phyloP scores from a whole-genome alignment of 2,888 invertebrate genomes.

The Drosophila recens region DNA sequence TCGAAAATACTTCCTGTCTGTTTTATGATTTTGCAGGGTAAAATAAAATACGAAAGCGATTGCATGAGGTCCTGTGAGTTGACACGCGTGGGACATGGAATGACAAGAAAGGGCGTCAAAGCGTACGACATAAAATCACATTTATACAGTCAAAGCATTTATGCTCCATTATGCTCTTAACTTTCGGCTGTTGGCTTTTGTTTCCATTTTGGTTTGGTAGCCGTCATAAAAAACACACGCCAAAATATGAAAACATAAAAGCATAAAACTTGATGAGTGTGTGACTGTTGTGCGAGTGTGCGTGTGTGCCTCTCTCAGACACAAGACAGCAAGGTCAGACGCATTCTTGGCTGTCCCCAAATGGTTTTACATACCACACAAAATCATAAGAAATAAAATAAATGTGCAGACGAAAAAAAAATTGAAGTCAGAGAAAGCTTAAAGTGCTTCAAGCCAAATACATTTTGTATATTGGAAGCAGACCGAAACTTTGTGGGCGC shows the following conservation, averaged over 20 bases:
- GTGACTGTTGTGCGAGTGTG: constrained; percentile 16
- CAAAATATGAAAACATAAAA: constrained; percentile 56
- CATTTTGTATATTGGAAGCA: constrained; percentile 5
- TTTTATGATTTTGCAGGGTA: not conserved
- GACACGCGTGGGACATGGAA: constrained; percentile 28
- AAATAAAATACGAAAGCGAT: constrained; percentile 5
- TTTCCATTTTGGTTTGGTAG: constrained; percentile 49
- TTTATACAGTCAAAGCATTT: constrained; percentile 72
- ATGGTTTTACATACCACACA: constrained; percentile 40
- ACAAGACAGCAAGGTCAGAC: constrained; percentile 51
- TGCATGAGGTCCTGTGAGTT: constrained; percentile 3
- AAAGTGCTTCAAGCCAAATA: constrained; percentile 26
- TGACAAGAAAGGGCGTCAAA: constrained; percentile 50
- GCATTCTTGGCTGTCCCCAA: constrained; percentile 30
- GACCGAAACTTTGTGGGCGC: constrained; percentile 13
- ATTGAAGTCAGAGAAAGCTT: constrained; percentile 28
- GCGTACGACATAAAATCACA: constrained; percentile 69
- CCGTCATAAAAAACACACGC: constrained; percentile 60
- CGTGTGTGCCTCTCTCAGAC: constrained; percentile 3
- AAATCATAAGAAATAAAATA: constrained; percentile 47
- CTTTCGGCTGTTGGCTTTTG: constrained; percentile 58
- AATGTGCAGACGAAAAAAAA: constrained; percentile 22
- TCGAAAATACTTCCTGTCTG: not conserved
- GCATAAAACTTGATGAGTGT: constrained; percentile 45
- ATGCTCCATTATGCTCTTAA: constrained; percentile 77